phyloP scores from a whole-genome alignment of 2,888 invertebrate species.

The Cotesia congregata region DNA sequence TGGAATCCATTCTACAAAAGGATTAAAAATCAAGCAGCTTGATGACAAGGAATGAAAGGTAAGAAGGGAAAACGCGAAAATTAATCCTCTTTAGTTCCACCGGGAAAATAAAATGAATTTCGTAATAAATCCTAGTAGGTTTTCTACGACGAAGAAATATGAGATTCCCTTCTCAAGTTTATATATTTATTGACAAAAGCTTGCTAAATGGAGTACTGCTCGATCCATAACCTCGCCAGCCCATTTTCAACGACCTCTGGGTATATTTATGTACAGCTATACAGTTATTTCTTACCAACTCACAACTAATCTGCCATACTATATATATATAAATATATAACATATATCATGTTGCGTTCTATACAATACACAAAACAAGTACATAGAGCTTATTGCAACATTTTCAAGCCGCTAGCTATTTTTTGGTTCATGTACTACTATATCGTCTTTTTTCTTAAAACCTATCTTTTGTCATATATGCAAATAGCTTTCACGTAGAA shows the following conservation, averaged over 20 bases:
- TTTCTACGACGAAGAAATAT: slow-evolving; percentile 59
- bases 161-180: slow-evolving; percentile 50
- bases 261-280: slow-evolving; percentile 15
- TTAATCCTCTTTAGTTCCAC: slow-evolving; percentile 56
- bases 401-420: slow-evolving; percentile 15
- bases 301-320: neutral
- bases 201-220: slow-evolving; percentile 46
- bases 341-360: neutral
- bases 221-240: slow-evolving; percentile 31
- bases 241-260: slow-evolving; percentile 31
- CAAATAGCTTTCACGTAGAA: too few relatives aligned
- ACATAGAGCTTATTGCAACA: slow-evolving; percentile 3
- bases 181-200: slow-evolving; percentile 60
- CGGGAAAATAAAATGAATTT: slow-evolving; percentile 51
- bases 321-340: neutral
- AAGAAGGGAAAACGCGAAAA: slow-evolving; percentile 51
- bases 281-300: neutral
- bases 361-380: neutral
- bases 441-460: neutral
- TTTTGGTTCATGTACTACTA: neutral
- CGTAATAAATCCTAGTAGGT: slow-evolving; percentile 54
- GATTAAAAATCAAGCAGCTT: slow-evolving; percentile 5
- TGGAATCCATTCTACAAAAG: neutral
- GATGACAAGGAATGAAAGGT: slow-evolving; percentile 44
- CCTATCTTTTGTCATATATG: neutral